Evolutionary conservation across 2,888 invertebrate species (phyloP).

Genomic region (Pilophorus perplexus): DNA sequence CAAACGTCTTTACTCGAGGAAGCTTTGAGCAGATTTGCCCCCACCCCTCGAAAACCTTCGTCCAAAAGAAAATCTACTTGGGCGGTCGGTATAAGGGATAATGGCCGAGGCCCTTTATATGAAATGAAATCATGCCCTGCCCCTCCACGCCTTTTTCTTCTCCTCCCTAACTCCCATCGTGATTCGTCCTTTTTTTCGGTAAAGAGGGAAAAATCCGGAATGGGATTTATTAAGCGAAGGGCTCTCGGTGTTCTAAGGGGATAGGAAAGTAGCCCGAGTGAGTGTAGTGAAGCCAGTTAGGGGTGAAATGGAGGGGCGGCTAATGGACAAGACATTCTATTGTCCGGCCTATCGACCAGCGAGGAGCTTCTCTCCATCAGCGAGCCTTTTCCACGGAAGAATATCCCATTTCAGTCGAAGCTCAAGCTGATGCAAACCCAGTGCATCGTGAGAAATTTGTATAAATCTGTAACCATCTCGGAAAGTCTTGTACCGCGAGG

Average conservation of each 20-base stretch:
- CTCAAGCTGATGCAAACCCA: too few species aligned
- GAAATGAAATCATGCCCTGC: constrained; percentile 36
- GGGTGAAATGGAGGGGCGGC: constrained; percentile 7
- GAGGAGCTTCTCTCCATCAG: too few species aligned
- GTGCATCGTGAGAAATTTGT: too few species aligned
- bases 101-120: constrained; percentile 38
- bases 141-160: constrained; percentile 1
- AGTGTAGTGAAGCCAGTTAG: constrained; percentile 11
- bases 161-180: not conserved
- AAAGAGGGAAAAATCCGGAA: constrained; percentile 29
- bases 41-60: constrained; percentile 7
- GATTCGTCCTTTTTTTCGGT: not conserved
- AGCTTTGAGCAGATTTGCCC: constrained; percentile 36
- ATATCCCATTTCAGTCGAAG: too few species aligned
- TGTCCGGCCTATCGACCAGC: constrained; percentile 35
- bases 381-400: too few species aligned
- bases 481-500: too few species aligned
- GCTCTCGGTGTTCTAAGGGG: constrained; percentile 23
- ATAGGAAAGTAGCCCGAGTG: constrained; percentile 24
- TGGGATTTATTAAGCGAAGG: constrained; percentile 37
- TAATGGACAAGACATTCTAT: constrained; percentile 39
- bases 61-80: constrained; percentile 27
- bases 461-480: too few species aligned
- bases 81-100: constrained; percentile 9
- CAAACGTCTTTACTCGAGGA: constrained; percentile 37